Evolutionary conservation across 2,888 invertebrate species (phyloP), one percentile per base, ranked within the genome.

Genomic region (Scaptomyza cyrtandrae): DNA sequence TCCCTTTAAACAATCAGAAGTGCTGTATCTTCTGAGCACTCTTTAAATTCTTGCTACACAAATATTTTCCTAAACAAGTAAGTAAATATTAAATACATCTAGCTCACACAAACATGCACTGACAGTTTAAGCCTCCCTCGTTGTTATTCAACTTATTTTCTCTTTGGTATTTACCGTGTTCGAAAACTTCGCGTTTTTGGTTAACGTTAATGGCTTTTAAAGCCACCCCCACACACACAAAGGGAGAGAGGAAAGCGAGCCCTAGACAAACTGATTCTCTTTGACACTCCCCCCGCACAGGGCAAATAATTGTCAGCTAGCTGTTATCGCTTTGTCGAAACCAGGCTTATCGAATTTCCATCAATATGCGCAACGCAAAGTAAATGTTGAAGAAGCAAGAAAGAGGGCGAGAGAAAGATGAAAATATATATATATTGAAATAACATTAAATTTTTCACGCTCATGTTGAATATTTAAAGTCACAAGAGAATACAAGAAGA

Each of bases 311-410:
- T 63, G 44, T 43, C 54, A 66, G 45, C 46, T 57, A 52, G 61
- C 37, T 68, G 60, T 75, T 78, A 70, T 78, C 78, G 35, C 43
- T 10, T 41, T 39, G 35, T 43, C 37, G 24, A 11, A 14, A 37
- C 41, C 56, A 50, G 31, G 35, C 78, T 71, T 78, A 76, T 76
- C 78, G 71, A 60, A 71, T 73, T 71, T 71, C 57, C 63, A 68
- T 78, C 67, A 67, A 62, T 60, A 58, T 35, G 54, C 44, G 41
- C 14, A 29, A 29, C 50, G 27, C 10, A 44, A 45, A 49, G 53
- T 37, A 49, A 59, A 59, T 37, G 3, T 7, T 45, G n/a, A 13
- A 49, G 24, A 48, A 48, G 10, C 7, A 5, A 10, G 5, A 31
- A 14, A 2, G 24, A 41, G 16, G 27, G 27, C 7, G n/a, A 16